These are phyloP conservation scores for Drosophila truncata DNA, from an alignment of 1,140 invertebrate species.

Conservation along the genomic window DNA sequence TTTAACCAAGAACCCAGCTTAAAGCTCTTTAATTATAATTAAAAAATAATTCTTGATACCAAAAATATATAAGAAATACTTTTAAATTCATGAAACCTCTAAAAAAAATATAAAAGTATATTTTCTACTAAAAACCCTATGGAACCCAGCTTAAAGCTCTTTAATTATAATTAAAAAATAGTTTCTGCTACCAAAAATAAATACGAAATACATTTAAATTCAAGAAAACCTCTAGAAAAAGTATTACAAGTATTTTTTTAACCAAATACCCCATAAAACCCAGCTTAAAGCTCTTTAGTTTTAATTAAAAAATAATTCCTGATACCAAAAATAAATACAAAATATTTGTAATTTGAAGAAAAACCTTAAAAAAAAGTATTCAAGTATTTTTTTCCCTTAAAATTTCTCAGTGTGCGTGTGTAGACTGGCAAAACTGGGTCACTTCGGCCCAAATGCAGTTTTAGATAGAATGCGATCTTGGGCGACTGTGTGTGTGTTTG, in stretches of 20 bases:
- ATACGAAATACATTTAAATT: neutral
- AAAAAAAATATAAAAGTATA: too few relatives aligned
- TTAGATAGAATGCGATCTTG: constrained; percentile 26
- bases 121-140: too few relatives aligned
- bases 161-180: too few relatives aligned
- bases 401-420: constrained; percentile 19
- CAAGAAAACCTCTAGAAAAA: neutral
- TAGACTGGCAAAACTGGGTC: constrained; percentile 60
- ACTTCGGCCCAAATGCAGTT: constrained; percentile 66
- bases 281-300: neutral
- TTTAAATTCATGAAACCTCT: neutral
- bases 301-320: too few relatives aligned
- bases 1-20: neutral
- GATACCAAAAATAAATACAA: neutral
- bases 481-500: constrained; percentile 13
- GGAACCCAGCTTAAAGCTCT: neutral
- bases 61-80: neutral
- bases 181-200: neutral
- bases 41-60: neutral
- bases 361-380: neutral
- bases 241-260: too few relatives aligned
- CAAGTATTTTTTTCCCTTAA: too few relatives aligned
- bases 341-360: neutral
- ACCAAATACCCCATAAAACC: neutral
- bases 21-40: too few relatives aligned